These are phyloP conservation scores for Sorex araneus DNA, from an alignment of 2,113 vertebrate species.

Conservation along the genomic window DNA sequence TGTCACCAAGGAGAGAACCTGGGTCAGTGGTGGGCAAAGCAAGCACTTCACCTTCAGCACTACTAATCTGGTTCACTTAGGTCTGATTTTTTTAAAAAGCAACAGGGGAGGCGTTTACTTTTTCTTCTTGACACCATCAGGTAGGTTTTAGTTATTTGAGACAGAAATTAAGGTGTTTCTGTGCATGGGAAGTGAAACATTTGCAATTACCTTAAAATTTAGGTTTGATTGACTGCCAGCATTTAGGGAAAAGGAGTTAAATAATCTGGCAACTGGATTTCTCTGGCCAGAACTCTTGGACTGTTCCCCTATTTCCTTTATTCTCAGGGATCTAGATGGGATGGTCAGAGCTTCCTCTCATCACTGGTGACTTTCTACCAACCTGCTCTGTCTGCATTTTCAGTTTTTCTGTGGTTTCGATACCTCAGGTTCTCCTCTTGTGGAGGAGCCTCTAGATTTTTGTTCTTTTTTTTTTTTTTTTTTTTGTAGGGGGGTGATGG, in stretches of 20 bases:
- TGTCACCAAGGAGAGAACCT: too few relatives aligned
- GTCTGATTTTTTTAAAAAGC: background rate
- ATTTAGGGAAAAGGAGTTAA: slow-evolving; percentile 36
- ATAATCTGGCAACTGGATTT: background rate
- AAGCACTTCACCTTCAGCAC: too few relatives aligned
- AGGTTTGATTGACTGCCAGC: background rate
- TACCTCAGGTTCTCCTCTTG: background rate
- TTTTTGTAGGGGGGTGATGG: too few relatives aligned
- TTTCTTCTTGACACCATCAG: background rate
- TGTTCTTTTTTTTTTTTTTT: background rate
- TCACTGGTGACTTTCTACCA: background rate
- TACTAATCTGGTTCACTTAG: too few relatives aligned
- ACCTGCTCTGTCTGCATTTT: background rate
- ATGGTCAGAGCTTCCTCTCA: background rate
- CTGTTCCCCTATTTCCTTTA: background rate
- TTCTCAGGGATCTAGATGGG: background rate
- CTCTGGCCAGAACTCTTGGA: background rate
- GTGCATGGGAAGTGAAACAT: slow-evolving; percentile 28
- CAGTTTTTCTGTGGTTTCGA: background rate
- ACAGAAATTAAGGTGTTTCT: slow-evolving; percentile 26
- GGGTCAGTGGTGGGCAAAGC: too few relatives aligned
- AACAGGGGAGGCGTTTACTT: background rate
- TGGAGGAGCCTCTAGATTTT: background rate
- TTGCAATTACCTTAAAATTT: background rate
- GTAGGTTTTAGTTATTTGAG: slow-evolving; percentile 49